Base-by-base conservation (phyloP, 2,113 vertebrate genomes). In the Etia nguti region DNA sequence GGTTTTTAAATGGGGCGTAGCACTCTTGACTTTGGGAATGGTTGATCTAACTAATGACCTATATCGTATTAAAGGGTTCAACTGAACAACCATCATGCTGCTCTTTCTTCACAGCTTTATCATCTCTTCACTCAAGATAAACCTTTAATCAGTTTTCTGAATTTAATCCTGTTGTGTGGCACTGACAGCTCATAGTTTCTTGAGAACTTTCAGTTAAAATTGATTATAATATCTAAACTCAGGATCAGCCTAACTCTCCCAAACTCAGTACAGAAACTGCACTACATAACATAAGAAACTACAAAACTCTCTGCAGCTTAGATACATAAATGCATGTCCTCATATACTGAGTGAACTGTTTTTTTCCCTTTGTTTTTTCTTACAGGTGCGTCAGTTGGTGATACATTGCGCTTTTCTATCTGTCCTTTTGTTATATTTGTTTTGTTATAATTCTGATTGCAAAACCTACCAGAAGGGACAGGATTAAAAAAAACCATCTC, bases 181-280 rank as follows among this genome's bases (percentile, higher is more conserved):
- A 29, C 1, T 29, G 7, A 60, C 57, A 60, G 16, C 31, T 62
- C 59, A 36, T 62, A 62, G 18, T 62, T 2, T 62, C 18, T 62
- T 62, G 20, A n/a, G 0, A 62, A 0, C 31, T 7, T 62, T 4
- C 18, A 62, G 31, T 62, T 62, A n/a, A 62, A 62, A 62, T 0
- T 12, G 59, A 36, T 62, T 36, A n/a, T 62, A 0, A 0, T 62
- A n/a, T 62, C 31, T 34, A 34, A 34, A 34, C 31, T 34, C 31
- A 31, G 31, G 4, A 31, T 31, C 31, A 34, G 31, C 31, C 31
- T 34, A 34, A 34, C 31, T 34, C 31, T 34, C 31, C 31, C 31
- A 7, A 34, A 34, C 31, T 34, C 31, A 34, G 31, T 34, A 34
- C 59, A 62, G 31, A 62, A 36, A 62, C 59, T 62, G 29, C 59